Base-by-base conservation (phyloP, 2,888 invertebrate genomes). In the Rotaria macrura region DNA sequence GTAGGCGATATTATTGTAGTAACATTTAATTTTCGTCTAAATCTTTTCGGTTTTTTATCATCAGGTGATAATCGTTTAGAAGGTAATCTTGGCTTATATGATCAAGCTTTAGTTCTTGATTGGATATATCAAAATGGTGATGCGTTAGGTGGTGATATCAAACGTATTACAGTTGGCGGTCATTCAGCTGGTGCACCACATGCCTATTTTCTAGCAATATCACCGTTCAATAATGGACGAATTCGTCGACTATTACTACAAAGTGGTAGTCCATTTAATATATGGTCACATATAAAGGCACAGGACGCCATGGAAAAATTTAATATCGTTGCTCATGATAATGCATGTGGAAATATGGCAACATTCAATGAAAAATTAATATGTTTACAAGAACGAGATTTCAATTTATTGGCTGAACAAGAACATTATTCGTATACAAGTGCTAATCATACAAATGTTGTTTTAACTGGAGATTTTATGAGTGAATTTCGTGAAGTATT, bases 371-470 rank as follows among this genome's bases (percentile, higher is more conserved):
- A 40, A 43, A 79, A 79, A 43, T 79, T 79, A n/a, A 43, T 25
- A 43, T 79, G 79, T 79, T n/a, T 79, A 79, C 40, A n/a, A n/a
- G 43, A 79, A 25, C 23, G n/a, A 1, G 79, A 79, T 79, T 79
- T 43, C 43, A 12, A 79, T 25, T 43, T 17, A n/a, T n/a, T 79
- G 25, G 43, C 25, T 12, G 79, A 79, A 79, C 40, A 79, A n/a
- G 79, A 79, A 43, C 79, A 79, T 79, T n/a, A 79, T 43, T 79
- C 79, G 14, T 79, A 79, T 43, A 79, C n/a, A 43, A 79, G 79
- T 79, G 79, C 79, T n/a, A 79, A 79, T 79, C 79, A 79, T 43
- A 79, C 79, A 79, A 79, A 79, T 79, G 79, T 79, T 79, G 79
- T 79, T n/a, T 10, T n/a, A 20, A 10, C 7, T 5, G 43, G 43